Base-by-base conservation (phyloP, 1,140 invertebrate species). In the Pogonus chalceus region DNA sequence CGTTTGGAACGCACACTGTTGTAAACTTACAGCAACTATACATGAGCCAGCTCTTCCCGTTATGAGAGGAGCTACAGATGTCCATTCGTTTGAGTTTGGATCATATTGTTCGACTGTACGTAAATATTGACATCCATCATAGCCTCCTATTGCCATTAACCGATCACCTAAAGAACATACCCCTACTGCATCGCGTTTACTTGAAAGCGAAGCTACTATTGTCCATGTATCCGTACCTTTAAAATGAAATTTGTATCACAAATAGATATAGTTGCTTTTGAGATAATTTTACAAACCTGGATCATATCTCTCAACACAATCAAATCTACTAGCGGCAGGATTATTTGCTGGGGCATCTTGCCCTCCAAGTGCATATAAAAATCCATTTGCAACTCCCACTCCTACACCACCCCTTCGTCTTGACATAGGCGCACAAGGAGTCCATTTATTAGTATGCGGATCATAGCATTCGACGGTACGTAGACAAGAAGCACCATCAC, bases 71-170 rank as follows among this genome's bases (percentile, higher is more conserved):
- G 88, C 77, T 54, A 90, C 75, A 48, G 75, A 71, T n/a, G 71
- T 73, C 93, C 94, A 97, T 62, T 87, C 84, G 73, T 96, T 94
- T 0, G 79, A 80, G 66, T 87, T 82, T 10, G 92, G 85, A 71
- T 97, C 92, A 70, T 96, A 98, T 60, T 91, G 83, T 74, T 98
- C 93, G 18, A 96, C 92, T 53, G 85, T 82, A 63, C 86, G 89
- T 1, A 96, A 74, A 72, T 95, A 96, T 56, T 87, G 82, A 63
- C 89, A 87, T n/a, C 94, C 94, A 76, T 97, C 93, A 71, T 96
- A 96, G 0, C 95, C 95, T 23, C 94, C 93, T 23, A 95, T 88
- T 35, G 91, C 90, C 60, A 95, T 83, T 14, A 97, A 74, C 58
- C 82, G 78, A 68, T 96, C 90, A 51, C 93, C 93, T 0, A 97